Evolutionary conservation across 1,140 invertebrate genomes (phyloP).

Genomic region (Ceratina australensis): DNA sequence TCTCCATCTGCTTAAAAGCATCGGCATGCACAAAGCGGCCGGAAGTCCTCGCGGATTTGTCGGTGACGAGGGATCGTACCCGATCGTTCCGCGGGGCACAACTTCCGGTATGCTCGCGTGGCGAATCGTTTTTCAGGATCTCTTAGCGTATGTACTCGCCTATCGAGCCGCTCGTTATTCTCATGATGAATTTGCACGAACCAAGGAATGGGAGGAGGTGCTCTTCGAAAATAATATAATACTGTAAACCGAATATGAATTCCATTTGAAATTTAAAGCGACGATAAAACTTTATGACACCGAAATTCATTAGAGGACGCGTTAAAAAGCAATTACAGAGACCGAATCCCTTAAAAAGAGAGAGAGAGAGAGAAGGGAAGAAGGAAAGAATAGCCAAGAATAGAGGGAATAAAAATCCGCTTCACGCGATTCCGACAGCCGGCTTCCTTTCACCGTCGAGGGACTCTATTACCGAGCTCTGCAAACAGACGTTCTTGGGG

Average conservation of each 20-base stretch:
- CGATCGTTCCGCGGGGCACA: neutral
- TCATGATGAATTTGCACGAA: no score
- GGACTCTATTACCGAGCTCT: constrained; percentile 37
- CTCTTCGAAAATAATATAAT: no score
- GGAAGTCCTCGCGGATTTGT: constrained; percentile 20
- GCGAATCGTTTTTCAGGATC: neutral
- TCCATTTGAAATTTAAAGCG: no score
- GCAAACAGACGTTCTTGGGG: constrained; percentile 44
- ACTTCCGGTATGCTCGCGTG: neutral
- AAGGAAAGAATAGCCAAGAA: neutral
- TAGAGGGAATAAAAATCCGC: constrained; percentile 15
- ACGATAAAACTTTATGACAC: neutral
- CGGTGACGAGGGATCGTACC: neutral
- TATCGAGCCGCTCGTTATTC: neutral
- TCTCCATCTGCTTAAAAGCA: constrained; percentile 43
- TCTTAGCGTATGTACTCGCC: neutral
- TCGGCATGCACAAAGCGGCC: constrained; percentile 17
- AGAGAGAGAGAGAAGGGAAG: neutral
- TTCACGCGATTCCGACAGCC: constrained; percentile 13
- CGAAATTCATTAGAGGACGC: neutral
- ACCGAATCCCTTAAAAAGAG: neutral
- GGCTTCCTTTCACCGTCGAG: constrained; percentile 23
- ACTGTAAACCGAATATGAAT: no score
- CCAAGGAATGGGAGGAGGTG: no score
- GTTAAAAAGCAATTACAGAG: neutral